Evolutionary conservation across 35 echinoderm and acorn worm species (phyloP), one percentile per base, ranked within the genome.

Genomic region (Apostichopus parvimensis): DNA sequence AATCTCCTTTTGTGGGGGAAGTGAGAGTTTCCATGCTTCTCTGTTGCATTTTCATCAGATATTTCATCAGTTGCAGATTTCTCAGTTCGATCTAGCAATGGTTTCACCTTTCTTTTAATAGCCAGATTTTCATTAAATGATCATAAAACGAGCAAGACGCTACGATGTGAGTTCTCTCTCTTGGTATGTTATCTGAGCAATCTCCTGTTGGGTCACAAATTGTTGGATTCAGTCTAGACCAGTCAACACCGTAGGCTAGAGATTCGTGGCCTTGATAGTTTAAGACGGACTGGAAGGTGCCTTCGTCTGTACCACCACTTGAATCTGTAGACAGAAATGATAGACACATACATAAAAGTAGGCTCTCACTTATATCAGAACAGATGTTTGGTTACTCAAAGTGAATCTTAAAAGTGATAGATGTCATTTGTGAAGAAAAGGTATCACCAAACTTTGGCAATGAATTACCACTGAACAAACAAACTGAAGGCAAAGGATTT

Each of bases 101-200:
- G 4, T 61, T 61, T 91, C 77, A 91, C 9, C 52, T 91, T 18
- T 64, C 90, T 6, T 78, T 18, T 6, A 83, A 25, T 72, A 72
- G 26, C 92, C 92, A 93, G 5, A 89, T 11, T 79, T 89, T 86
- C 18, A 93, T 61, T 45, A 72, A 21, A 73, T 95, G 96, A 83
- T 98, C 96, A 94, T 98, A 98, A 94, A 98, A 98, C 68, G 96
- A 98, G 76, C 96, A 98, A 57, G 96, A 93, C 58, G 94, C 94
- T 23, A 96, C 56, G 52, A 94, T 22, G 25, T 66, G 65, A 15
- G 54, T 22, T 54, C 22, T 59, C 23, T 24, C 70, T 34, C 11
- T 23, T 55, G 17, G 58, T 68, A 1, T 82, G 54, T 54, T 55
- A 45, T 60, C 21, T 78, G 57, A 9, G 24, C 18, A 12, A 70